These are phyloP conservation scores for Struthidea cinerea DNA, from an alignment of 2,113 vertebrate species.

Conservation along the genomic window DNA sequence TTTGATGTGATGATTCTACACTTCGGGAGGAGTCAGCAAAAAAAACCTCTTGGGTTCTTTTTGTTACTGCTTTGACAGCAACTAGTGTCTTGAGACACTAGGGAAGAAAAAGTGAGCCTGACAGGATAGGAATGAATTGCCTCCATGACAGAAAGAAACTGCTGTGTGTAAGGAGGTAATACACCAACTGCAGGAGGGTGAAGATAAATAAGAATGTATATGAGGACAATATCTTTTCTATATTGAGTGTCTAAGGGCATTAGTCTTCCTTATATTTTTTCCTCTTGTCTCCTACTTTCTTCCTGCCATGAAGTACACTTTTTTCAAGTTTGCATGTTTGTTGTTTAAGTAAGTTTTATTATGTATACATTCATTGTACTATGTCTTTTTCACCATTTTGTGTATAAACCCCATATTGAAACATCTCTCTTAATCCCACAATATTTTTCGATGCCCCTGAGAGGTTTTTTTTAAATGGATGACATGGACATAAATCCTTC, in stretches of 20 bases:
- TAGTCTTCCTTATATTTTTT: not conserved
- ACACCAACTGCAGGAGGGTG: not conserved
- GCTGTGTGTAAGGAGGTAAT: not conserved
- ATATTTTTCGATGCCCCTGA: not conserved
- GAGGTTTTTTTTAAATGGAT: not conserved
- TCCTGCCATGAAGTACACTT: not conserved
- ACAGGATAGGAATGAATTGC: slow-evolving; percentile 37
- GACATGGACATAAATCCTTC: not conserved
- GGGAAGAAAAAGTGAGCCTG: slow-evolving; percentile 24
- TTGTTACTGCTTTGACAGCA: slow-evolving; percentile 52
- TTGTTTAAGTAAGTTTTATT: not conserved
- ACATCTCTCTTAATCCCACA: not conserved
- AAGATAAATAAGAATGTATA: slow-evolving; percentile 36
- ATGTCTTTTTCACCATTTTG: not conserved
- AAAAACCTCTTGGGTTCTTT: slow-evolving; percentile 57
- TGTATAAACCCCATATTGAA: not conserved
- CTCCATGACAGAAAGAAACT: slow-evolving; percentile 11
- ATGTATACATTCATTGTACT: not conserved
- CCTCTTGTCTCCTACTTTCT: not conserved
- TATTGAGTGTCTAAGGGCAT: not conserved
- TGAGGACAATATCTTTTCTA: not conserved
- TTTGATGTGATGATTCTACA: slow-evolving; percentile 5
- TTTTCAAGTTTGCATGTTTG: not conserved
- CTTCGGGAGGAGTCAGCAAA: slow-evolving; percentile 20
- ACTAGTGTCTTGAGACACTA: slow-evolving; percentile 32